Evolutionary conservation across 1,140 invertebrate genomes (phyloP).

Genomic region (Nasonia longicornis): DNA sequence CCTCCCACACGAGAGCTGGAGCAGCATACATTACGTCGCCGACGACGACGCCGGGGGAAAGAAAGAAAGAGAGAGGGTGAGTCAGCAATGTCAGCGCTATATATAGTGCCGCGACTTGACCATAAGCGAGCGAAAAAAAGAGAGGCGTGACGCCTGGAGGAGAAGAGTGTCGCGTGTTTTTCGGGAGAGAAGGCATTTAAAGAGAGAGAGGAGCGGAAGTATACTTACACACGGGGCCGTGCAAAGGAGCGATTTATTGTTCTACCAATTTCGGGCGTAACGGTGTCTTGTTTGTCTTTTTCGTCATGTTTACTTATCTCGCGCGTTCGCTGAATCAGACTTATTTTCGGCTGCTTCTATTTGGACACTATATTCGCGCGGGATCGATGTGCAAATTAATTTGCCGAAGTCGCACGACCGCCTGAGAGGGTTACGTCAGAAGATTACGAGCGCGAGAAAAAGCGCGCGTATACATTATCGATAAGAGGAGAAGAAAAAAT

Average conservation of each 20-base stretch:
- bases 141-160: background rate
- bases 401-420: no score
- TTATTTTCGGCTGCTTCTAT: no score
- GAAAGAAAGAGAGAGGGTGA: slow-evolving; percentile 52
- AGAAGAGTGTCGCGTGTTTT: background rate
- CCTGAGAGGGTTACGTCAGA: no score
- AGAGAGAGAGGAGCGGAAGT: background rate
- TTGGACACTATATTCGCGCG: no score
- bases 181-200: background rate
- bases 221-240: no score
- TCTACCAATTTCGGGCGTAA: background rate
- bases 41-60: slow-evolving; percentile 1
- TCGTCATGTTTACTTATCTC: background rate
- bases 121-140: slow-evolving; percentile 50
- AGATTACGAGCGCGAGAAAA: no score
- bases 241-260: background rate
- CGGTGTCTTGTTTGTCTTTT: background rate
- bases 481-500: no score
- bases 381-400: no score
- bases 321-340: no score
- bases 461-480: no score
- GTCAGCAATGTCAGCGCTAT: slow-evolving; percentile 66
- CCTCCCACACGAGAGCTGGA: slow-evolving; percentile 11
- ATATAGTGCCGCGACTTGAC: slow-evolving; percentile 59
- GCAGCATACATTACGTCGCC: slow-evolving; percentile 3